Evolutionary conservation across 2,888 invertebrate genomes (phyloP), one percentile per base, ranked within the genome.

Genomic region (Meteorus colon): DNA sequence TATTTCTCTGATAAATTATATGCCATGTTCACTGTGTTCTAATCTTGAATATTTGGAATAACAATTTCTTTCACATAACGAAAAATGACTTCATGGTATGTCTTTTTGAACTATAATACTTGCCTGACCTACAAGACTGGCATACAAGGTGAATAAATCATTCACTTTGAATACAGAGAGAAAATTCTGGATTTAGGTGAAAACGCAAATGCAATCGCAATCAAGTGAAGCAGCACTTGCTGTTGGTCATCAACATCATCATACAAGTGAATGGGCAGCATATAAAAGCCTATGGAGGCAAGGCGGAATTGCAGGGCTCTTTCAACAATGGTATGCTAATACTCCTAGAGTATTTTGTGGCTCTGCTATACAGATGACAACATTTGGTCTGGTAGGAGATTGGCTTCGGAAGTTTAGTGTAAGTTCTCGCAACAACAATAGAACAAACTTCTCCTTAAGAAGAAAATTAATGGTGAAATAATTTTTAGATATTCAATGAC

Each of bases 171-270:
- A 41, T 41, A 41, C 2, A 12, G 41, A 41, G 2, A 12, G 12
- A 41, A 8, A 12, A 8, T 41, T 12, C 19, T 19, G 72, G 77
- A 78, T 80, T 81, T 79, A 93, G 93, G 91, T 96, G 24, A 97
- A 97, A 90, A 96, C 95, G 2, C 94, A 96, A 83, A 90, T 96
- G 12, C 96, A 96, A 86, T 92, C 96, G 0, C 92, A 93, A 84
- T 93, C 95, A 2, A 93, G 93, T 1, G 90, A 91, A 73, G 90
- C 92, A 8, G 8, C 41, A n/a, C 96, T 97, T 72, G 97, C 97
- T 1, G 97, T 97, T 0, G 97, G 97, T 0, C 93, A 95, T 87
- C 97, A 98, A 85, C 97, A 97, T 86, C 88, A 91, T 3, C 95
- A 96, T 85, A 89, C 90, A 0, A 93, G 95, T 24, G 94, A 95